phyloP scores from a whole-genome alignment of 2,888 invertebrate species.

The Nomada hirtipes region DNA sequence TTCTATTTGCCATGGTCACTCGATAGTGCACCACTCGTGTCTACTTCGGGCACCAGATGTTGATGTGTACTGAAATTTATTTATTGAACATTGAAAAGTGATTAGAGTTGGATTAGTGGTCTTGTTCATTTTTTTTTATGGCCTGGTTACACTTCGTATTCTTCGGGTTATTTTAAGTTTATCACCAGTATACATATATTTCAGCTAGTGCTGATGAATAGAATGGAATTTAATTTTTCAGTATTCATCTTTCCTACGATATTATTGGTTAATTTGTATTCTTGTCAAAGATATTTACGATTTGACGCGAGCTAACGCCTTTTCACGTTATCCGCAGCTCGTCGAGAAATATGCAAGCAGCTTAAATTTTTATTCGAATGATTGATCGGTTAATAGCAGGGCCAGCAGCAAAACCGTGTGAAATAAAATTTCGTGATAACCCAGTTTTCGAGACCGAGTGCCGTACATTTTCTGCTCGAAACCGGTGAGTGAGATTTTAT shows the following conservation, averaged over 20 bases:
- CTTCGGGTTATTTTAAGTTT: background rate
- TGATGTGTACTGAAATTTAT: background rate
- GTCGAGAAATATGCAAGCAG: background rate
- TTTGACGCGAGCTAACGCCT: background rate
- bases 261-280: too few relatives aligned
- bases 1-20: constrained; percentile 28
- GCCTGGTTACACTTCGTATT: background rate
- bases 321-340: background rate
- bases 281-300: too few relatives aligned
- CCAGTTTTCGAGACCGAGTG: background rate
- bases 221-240: background rate
- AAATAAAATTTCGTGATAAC: background rate
- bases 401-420: background rate
- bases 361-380: background rate
- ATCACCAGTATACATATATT: background rate
- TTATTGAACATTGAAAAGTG: background rate
- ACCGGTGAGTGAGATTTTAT: background rate
- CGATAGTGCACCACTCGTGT: constrained; percentile 48
- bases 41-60: background rate
- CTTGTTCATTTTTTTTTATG: background rate
- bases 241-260: background rate
- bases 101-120: background rate
- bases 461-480: background rate
- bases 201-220: background rate
- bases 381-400: background rate